Base-by-base conservation (phyloP, 2,888 invertebrate species). In the Pogonocherus hispidulus region DNA sequence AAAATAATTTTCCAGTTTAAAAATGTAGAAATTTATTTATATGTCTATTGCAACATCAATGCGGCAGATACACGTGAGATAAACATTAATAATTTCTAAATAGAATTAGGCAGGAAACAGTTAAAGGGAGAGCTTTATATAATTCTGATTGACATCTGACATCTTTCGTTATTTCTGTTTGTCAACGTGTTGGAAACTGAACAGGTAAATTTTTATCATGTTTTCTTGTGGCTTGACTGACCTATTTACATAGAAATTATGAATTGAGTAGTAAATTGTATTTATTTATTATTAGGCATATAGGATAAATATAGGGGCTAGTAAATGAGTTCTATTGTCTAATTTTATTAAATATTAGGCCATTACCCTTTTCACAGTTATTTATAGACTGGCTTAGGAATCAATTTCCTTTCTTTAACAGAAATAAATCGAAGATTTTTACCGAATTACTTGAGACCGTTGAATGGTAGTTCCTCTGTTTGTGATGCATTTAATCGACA, bases 281-380 rank as follows among this genome's bases (percentile, higher is more conserved):
- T 5, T 27, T 27, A 27, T 27, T 27, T 5, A 5, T 27, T 27
- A 27, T 27, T 27, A 27, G 3, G 8, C 27, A 27, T 27, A 5
- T 27, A 27, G 27, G 32, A 52, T 52, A 32, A 16, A 27, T 18
- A 16, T 49, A n/a, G 27, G 27, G 27, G 23, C 23, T 27, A 16
- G 23, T 52, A 27, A 27, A 27, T 41, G 41, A 16, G 1, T 32
- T 18, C 9, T 18, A 52, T 52, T 32, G 16, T 32, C 18, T 52
- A 32, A 52, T 22, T 52, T 52, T 52, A 32, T 32, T 35, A 52
- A 41, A 52, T 52, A 52, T 52, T 52, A 27, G 52, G 52, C 16
- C 52, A 52, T 32, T 52, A 52, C 52, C 52, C 52, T 27, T 52
- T 52, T 32, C 32, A 51, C 16, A 51, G 14, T 52, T 52, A 52